Evolutionary conservation across 1,140 invertebrate genomes (phyloP).

Genomic region (Globodera rostochiensis): DNA sequence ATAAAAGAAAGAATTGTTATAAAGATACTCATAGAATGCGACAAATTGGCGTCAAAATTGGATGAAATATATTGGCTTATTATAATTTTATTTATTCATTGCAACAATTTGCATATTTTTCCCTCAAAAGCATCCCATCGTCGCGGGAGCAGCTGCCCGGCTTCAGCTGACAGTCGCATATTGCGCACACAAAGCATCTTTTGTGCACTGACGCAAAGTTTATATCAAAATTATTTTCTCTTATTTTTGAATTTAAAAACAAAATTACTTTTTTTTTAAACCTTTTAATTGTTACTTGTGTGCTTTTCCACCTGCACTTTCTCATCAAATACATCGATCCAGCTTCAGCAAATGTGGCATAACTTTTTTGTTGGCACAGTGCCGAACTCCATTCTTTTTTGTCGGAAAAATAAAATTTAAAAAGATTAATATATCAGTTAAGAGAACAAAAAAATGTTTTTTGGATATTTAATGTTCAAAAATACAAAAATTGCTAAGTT

Average conservation of each 20-base stretch:
- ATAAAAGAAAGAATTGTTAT: too few relatives aligned
- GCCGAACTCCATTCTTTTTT: constrained; percentile 3
- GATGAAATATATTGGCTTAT: neutral
- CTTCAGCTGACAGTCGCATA: constrained; percentile 27
- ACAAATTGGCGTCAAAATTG: neutral
- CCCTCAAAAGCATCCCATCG: constrained; percentile 26
- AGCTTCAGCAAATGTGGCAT: constrained; percentile 23
- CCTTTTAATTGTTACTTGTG: constrained; percentile 8
- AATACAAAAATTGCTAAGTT: too few relatives aligned
- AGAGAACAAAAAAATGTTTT: too few relatives aligned
- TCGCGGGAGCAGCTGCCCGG: constrained; percentile 30
- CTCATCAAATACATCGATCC: constrained; percentile 24
- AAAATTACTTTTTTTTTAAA: neutral
- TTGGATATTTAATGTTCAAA: too few relatives aligned
- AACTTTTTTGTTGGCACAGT: constrained; percentile 23
- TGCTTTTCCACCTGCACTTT: constrained; percentile 26
- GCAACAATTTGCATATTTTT: constrained; percentile 28
- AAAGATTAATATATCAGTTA: too few relatives aligned
- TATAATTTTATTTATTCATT: neutral
- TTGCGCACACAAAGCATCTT: constrained; percentile 28
- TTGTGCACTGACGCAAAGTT: constrained; percentile 27
- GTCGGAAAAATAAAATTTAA: too few relatives aligned
- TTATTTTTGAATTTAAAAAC: too few relatives aligned
- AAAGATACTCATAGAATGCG: too few relatives aligned
- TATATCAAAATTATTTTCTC: neutral